Evolutionary conservation across 2,113 vertebrate species (phyloP).

Genomic region (Tachysurus vachellii): DNA sequence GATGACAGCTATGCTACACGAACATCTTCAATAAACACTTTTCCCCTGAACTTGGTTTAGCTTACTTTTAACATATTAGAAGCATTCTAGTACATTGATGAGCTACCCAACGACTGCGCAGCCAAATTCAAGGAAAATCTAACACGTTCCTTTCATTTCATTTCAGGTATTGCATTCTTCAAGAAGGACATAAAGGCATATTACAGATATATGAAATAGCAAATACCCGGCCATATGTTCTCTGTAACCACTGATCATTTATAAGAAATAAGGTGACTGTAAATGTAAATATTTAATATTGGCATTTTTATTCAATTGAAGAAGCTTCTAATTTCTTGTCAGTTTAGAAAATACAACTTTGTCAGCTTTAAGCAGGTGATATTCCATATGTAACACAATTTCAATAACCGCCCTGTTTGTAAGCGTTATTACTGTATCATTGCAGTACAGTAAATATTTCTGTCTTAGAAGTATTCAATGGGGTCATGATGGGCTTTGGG

Average conservation of each 20-base stretch:
- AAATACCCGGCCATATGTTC: not conserved
- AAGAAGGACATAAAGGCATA: not conserved
- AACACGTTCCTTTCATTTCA: no score
- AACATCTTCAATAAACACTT: no score
- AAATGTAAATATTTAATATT: not conserved
- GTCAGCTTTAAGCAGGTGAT: not conserved
- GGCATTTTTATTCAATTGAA: not conserved
- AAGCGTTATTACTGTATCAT: no score
- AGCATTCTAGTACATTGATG: no score
- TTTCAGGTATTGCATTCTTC: no score
- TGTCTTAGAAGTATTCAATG: constrained; percentile 71
- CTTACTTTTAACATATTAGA: no score
- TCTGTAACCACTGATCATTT: not conserved
- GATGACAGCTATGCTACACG: no score
- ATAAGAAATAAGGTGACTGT: not conserved
- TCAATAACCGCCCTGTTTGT: not conserved
- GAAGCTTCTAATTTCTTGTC: not conserved
- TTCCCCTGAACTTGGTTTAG: no score
- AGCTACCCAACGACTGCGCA: no score
- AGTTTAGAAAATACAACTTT: not conserved
- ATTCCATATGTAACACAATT: not conserved
- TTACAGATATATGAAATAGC: not conserved
- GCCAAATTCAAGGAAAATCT: no score
- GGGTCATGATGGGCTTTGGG: constrained; percentile 73
- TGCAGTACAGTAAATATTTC: not conserved